These are phyloP conservation scores for Pogoniulus pusillus DNA, from an alignment of 2,797 vertebrate species.

Conservation along the genomic window DNA sequence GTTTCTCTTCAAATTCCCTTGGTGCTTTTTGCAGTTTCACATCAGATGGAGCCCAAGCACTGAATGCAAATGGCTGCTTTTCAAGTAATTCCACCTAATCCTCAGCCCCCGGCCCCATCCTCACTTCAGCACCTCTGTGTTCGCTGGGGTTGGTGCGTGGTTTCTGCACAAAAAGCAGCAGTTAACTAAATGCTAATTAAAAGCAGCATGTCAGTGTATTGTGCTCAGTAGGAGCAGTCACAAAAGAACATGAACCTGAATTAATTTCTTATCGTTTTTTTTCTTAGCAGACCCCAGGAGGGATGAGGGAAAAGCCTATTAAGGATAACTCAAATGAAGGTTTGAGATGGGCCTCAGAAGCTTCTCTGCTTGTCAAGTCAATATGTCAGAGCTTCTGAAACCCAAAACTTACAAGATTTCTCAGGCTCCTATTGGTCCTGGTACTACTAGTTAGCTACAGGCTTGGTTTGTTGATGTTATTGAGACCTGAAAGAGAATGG, in stretches of 20 bases:
- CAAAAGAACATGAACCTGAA: slow-evolving; percentile 62
- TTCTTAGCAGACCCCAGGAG: not conserved
- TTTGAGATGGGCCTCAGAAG: not conserved
- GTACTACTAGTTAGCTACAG: not conserved
- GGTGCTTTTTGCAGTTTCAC: not conserved
- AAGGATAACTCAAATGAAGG: not conserved
- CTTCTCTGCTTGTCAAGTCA: not conserved
- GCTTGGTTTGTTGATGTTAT: not conserved
- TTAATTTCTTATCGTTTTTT: slow-evolving; percentile 28
- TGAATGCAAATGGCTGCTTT: not conserved
- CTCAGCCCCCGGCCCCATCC: not conserved
- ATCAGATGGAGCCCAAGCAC: not conserved
- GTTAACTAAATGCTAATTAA: slow-evolving; percentile 70
- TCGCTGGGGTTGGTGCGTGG: not conserved
- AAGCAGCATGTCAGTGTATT: slow-evolving; percentile 63
- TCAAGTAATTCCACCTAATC: not conserved
- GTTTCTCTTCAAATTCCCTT: not conserved
- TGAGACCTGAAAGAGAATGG: not conserved
- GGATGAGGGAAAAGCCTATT: not conserved
- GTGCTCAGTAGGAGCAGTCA: slow-evolving; percentile 54
- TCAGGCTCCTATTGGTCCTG: not conserved
- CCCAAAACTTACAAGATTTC: not conserved
- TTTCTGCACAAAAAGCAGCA: slow-evolving; percentile 44
- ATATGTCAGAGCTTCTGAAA: not conserved
- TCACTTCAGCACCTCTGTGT: not conserved